Evolutionary conservation across 2,113 vertebrate species (phyloP).

Genomic region (Fregetta grallaria): DNA sequence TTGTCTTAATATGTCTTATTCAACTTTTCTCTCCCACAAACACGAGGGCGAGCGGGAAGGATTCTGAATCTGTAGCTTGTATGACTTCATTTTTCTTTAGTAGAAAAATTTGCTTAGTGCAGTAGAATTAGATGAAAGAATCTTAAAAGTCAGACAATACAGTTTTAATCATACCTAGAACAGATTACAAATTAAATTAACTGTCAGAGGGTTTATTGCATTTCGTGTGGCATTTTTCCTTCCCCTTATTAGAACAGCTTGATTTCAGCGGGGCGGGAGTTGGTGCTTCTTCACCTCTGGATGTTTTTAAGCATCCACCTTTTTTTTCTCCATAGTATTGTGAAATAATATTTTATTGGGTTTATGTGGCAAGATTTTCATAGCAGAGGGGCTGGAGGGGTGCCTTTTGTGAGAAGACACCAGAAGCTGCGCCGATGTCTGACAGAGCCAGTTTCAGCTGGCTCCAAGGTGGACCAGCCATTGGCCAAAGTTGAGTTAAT

Average conservation of each 20-base stretch:
- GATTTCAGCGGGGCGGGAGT: background rate
- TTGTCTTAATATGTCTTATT: background rate
- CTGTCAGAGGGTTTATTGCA: background rate
- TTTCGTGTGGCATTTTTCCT: background rate
- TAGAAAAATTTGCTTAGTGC: background rate
- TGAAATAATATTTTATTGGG: background rate
- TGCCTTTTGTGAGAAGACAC: background rate
- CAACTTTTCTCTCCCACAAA: background rate
- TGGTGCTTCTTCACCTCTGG: background rate
- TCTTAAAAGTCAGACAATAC: background rate
- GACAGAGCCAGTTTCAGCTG: background rate
- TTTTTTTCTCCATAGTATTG: background rate
- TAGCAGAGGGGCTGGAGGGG: background rate
- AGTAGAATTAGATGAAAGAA: background rate
- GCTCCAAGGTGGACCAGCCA: accelerated
- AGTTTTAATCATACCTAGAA: background rate
- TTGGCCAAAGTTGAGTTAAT: background rate
- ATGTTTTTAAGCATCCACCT: background rate
- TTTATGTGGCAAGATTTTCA: background rate
- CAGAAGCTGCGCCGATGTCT: background rate
- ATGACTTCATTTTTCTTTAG: background rate
- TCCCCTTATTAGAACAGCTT: background rate
- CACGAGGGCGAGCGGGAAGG: accelerated
- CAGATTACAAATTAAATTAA: background rate
- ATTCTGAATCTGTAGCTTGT: background rate